Evolutionary conservation across 2,888 invertebrate genomes (phyloP).

Genomic region (Spisula subtruncata): DNA sequence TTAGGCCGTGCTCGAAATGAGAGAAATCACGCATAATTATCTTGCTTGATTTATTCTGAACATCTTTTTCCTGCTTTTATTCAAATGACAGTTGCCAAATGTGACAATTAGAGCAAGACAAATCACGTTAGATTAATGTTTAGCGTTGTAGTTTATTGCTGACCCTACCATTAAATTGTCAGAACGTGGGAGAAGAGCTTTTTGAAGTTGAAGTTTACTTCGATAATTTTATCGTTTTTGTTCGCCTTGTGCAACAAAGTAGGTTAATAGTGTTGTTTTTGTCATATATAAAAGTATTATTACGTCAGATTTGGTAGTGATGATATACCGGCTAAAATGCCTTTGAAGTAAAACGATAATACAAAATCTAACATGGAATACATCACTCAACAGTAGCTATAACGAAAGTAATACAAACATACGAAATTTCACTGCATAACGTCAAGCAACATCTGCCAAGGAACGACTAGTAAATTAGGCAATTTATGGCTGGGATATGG

Average conservation of each 20-base stretch:
- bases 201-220: background rate
- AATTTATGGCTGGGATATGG: no score
- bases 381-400: no score
- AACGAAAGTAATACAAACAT: no score
- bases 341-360: no score
- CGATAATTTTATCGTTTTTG: background rate
- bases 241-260: no score
- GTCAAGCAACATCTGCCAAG: no score
- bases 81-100: constrained; percentile 3
- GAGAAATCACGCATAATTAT: background rate
- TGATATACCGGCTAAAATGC: background rate
- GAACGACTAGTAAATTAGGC: no score
- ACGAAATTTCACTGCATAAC: no score
- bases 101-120: constrained; percentile 1
- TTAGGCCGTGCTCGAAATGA: background rate
- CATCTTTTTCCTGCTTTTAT: constrained; percentile 21
- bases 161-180: background rate
- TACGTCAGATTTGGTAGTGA: background rate
- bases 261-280: no score
- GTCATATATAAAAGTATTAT: background rate
- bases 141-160: background rate
- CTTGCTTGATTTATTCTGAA: background rate
- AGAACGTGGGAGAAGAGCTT: background rate
- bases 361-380: no score
- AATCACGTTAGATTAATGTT: background rate